Base-by-base conservation (phyloP, 2,888 invertebrate genomes). In the Sycophila texana region DNA sequence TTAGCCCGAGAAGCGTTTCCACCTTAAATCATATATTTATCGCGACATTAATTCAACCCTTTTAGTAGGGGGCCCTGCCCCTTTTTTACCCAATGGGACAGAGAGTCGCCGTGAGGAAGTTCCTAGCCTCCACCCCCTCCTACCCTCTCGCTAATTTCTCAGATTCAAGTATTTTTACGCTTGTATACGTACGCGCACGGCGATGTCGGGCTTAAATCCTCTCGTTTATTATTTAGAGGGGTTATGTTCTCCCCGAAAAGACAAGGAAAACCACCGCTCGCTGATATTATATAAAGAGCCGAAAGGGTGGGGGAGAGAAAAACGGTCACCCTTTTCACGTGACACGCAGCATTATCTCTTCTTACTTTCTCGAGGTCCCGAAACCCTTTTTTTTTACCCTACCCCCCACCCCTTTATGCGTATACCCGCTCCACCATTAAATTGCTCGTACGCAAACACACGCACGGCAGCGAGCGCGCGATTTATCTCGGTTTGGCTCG, bases 11-110 rank as follows among this genome's bases (percentile, higher is more conserved):
- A 14, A 47, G 10, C 39, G 63, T 88, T 89, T 88, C 87, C 88
- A 89, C 90, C 90, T 90, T 90, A 90, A 90, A 90, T 90, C 90
- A 90, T 90, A 90, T 90, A 90, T 90, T 90, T 90, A 90, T 90
- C 90, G 90, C 89, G 90, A 90, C 90, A 90, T 90, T 90, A 90
- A 90, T 90, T 90, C 90, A 90, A 90, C 90, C 90, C 90, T 90
- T 90, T 90, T 89, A 89, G 88, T 87, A 82, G 61, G 67, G 77
- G 68, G 77, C 80, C 76, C 74, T 79, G 84, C 84, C 87, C 87
- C 87, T 87, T 86, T 88, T 88, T 88, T 86, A 86, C 85, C 84
- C 84, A 83, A 84, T 82, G 82, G 51, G 67, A 67, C 81, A 83
- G 82, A 80, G 82, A 66, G 70, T 75, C 58, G 60, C 75, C 68